A percentile compares a stretch with the other conserved stretches of the same genome.
phyloP scores from a whole-genome alignment of 2,113 vertebrate species.

The Limnothrissa miodon region DNA sequence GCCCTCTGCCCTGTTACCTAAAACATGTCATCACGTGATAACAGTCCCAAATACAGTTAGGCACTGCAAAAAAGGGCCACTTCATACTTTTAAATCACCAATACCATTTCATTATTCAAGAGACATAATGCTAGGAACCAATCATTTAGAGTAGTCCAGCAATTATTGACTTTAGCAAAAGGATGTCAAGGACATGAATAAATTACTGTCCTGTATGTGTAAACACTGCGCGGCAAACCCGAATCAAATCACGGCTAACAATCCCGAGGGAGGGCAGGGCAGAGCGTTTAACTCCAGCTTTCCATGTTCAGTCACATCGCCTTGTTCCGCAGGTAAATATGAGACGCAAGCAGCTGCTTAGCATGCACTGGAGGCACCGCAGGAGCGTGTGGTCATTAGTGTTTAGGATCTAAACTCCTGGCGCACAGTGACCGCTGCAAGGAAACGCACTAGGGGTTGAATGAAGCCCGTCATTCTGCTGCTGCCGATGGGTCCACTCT shows the following conservation, averaged over 20 bases:
- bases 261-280: background rate
- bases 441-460: background rate
- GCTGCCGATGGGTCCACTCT: background rate
- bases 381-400: slow-evolving; percentile 18
- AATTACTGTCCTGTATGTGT: background rate
- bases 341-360: slow-evolving; percentile 17
- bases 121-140: background rate
- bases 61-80: background rate
- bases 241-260: background rate
- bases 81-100: background rate
- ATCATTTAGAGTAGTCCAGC: background rate
- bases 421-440: slow-evolving; percentile 18
- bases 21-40: background rate
- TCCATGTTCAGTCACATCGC: background rate
- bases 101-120: background rate
- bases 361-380: background rate
- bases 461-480: background rate
- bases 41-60: background rate
- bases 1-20: background rate
- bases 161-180: slow-evolving; percentile 11
- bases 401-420: background rate
- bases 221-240: background rate
- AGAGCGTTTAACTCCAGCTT: background rate
- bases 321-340: background rate
- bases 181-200: background rate